Evolutionary conservation across 2,888 invertebrate species (phyloP).

Genomic region (Pristionchus entomophagus): DNA sequence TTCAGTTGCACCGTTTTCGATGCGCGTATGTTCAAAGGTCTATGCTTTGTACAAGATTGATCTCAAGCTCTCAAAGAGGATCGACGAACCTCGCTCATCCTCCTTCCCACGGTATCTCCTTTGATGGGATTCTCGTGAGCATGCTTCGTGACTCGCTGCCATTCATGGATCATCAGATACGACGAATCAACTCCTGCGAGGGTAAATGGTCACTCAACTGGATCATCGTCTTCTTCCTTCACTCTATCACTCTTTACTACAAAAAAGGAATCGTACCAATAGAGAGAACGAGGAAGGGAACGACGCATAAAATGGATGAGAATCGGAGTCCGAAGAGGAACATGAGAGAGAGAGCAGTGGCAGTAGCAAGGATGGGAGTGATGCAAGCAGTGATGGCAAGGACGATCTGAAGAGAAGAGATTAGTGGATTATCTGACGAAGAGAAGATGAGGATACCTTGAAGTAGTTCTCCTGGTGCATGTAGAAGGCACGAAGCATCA

Average conservation of each 20-base stretch:
- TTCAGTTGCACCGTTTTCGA: too few species aligned
- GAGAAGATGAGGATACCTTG: conserved; percentile 56
- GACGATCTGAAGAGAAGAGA: conserved; percentile 57
- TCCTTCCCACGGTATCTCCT: conserved; percentile 69
- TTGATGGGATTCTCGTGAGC: conserved; percentile 68
- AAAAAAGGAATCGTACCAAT: conserved; percentile 56
- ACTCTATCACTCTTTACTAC: neutral
- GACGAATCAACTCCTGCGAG: conserved; percentile 68
- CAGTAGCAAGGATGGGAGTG: conserved; percentile 70
- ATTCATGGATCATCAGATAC: conserved; percentile 74
- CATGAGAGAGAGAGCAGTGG: conserved; percentile 70
- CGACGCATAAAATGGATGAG: conserved; percentile 72
- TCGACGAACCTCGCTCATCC: conserved; percentile 64
- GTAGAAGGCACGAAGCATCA: conserved; percentile 68
- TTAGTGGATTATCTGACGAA: neutral
- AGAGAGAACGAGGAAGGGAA: conserved; percentile 71
- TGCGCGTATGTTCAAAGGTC: too few species aligned
- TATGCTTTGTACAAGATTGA: neutral
- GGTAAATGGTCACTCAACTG: neutral
- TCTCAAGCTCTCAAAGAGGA: too few species aligned
- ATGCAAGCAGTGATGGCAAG: conserved; percentile 72
- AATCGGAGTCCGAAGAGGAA: conserved; percentile 70
- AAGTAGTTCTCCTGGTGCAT: conserved; percentile 72
- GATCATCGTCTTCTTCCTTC: neutral
- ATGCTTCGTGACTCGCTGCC: conserved; percentile 73